Base-by-base conservation (phyloP, 2,797 vertebrate genomes). In the Anniella stebbinsi region DNA sequence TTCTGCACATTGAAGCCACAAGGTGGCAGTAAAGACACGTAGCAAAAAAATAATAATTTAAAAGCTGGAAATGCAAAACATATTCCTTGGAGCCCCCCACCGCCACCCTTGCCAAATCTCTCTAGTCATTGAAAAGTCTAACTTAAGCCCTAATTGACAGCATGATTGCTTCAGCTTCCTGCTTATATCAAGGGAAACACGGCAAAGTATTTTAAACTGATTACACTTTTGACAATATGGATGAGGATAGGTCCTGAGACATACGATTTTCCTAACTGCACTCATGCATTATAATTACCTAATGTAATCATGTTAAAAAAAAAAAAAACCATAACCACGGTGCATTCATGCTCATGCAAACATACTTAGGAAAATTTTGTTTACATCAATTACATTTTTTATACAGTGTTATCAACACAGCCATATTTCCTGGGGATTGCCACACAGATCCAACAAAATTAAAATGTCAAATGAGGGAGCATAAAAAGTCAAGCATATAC, bases 1-100 rank as follows among this genome's bases (percentile, higher is more conserved):
- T 91, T 80, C 28, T 72, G n/a, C 11, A 0, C 13, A n/a, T 51
- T 77, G 33, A 38, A 3, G 77, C 92, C 98, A 98, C 98, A 97
- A 99, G 99, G 97, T 99, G 99, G 98, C 98, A 98, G 98, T 98
- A 98, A 98, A 98, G 97, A 96, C 97, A 97, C 98, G 95, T 69
- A 92, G 17, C 57, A 97, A 95, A 95, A 90, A 90, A 0, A 1
- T 5, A 25, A 1, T 36, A 1, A 28, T 54, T 97, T 95, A 95
- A 90, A 90, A 2, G 41, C 45, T 1, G 1, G 41, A 38, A 60
- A 69, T 0, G 0, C 57, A 80, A 88, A 91, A 87, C 45, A 80
- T 60, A 51, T 92, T 77, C 36, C 80, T 75, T 63, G 57, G 33
- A 30, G 28, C 23, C 54, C 86, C 66, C 82, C 69, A 45, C 70